Base-by-base conservation (phyloP, 1,140 invertebrate genomes). In the Penaeus indicus region DNA sequence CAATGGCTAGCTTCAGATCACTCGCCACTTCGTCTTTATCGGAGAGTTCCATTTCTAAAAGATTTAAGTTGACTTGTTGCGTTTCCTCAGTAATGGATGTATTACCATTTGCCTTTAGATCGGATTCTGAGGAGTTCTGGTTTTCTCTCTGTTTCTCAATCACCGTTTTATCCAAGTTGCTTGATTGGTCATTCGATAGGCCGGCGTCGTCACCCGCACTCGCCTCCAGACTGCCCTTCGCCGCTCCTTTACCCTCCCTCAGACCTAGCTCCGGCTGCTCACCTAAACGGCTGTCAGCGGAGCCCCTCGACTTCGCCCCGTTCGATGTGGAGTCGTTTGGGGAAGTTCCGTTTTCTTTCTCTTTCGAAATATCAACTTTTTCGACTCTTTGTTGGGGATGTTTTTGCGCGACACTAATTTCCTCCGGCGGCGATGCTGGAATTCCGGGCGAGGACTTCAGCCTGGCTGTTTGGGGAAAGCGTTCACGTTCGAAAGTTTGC, bases 1-100 rank as follows among this genome's bases (percentile, higher is more conserved):
- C 89, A 22, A 91, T 91, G 5, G 90, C 90, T n/a, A 91, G 69
- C 25, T 89, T 32, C 13, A 91, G 77, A 63, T 91, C 90, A 64
- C 89, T 85, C 13, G 85, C 63, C 32, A 83, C 84, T 75, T 88
- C 82, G 18, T 87, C 89, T 38, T 83, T 86, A 16, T 75, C 38
- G 27, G 85, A 75, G 21, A 91, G 54, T 85, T 91, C 90, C 72
- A 87, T 62, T 80, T 91, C 90, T 27, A 91, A 85, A 27, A 84
- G 32, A n/a, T 89, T 69, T 13, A 91, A 63, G 60, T 91, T 80
- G 61, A 90, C 86, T n/a, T 61, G 64, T n/a, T 77, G 89, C 38
- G 27, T 38, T 61, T 3, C 54, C 1, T 69, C 72, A 64, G 42
- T 61, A 19, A 64, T 7, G n/a, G 83, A 69, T 19, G 63, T 61